Base-by-base conservation (phyloP, 2,888 invertebrate genomes). In the Chrysina gloriosa region DNA sequence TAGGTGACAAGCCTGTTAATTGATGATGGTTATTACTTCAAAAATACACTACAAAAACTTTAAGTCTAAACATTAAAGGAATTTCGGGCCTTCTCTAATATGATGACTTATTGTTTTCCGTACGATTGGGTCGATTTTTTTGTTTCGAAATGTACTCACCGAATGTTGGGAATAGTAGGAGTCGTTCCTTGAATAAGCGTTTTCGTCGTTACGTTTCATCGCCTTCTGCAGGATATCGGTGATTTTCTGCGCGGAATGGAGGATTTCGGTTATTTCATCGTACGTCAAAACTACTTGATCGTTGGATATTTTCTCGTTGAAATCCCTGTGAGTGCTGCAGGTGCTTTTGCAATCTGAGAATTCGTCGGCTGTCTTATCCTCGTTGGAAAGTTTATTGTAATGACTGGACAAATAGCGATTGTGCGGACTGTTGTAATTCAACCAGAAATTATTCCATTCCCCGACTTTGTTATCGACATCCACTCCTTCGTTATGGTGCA, bases 361-460 rank as follows among this genome's bases (percentile, higher is more conserved):
- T 67, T 83, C 82, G 68, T 82, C 82, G 9, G 70, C 78, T 0
- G 76, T 77, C 56, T 75, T 74, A 58, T 76, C 75, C 3, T 77
- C 76, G 29, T 76, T 76, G 1, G 77, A 78, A 68, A 76, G 72
- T 56, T 76, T 79, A 23, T 78, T 71, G 71, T 78, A 80, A 45
- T 80, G 78, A 50, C 78, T 80, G 1, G 81, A 80, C 31, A 82
- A 69, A 71, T 81, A 81, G 21, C 77, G 75, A 65, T 78, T 79
- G 36, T 80, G 77, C 5, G 81, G 79, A 73, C 78, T 83, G 69
- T 80, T 84, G 72, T 84, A 84, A 69, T 83, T 83, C 68, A 82
- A 73, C 84, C 84, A 84, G 73, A 84, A 84, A 70, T 83, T 84
- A 70, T 83, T 84, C 84, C 84, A 84, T 73, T 84, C 84, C 0